These are phyloP conservation scores for Megaleporinus macrocephalus DNA, from an alignment of 2,113 vertebrate species.

Conservation along the genomic window DNA sequence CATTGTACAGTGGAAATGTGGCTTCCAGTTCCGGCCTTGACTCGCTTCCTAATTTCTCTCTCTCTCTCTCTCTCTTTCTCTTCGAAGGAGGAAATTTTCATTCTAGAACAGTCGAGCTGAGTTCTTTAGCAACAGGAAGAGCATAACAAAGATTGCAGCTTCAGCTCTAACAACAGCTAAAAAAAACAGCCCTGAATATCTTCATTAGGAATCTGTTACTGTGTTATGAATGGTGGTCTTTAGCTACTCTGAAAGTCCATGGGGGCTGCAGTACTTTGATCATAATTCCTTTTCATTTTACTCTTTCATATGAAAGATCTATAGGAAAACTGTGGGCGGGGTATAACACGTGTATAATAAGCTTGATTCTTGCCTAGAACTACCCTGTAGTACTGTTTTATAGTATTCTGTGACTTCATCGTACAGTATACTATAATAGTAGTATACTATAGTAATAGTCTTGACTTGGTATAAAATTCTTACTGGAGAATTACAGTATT, in stretches of 20 bases:
- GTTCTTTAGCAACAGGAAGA: conserved; percentile 26
- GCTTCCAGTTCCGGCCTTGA: conserved; percentile 49
- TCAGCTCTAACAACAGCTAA: not conserved
- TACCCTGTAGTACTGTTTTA: too few relatives aligned
- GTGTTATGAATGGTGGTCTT: not conserved
- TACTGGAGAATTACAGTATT: too few relatives aligned
- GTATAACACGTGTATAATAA: too few relatives aligned
- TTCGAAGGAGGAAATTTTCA: not conserved
- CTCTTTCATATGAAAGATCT: too few relatives aligned
- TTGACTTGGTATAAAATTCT: too few relatives aligned
- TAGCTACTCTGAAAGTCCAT: not conserved
- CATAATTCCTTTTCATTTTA: not conserved
- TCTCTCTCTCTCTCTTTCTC: not conserved
- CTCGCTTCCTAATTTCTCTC: conserved; percentile 47
- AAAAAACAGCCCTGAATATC: not conserved
- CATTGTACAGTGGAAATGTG: conserved; percentile 62
- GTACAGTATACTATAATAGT: too few relatives aligned
- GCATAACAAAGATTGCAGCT: not conserved
- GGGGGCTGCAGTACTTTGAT: not conserved
- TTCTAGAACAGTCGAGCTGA: conserved; percentile 39
- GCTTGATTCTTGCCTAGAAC: too few relatives aligned
- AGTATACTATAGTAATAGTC: too few relatives aligned
- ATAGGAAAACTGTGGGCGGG: too few relatives aligned
- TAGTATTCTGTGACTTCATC: too few relatives aligned
- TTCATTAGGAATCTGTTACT: not conserved